Percentiles rank a stretch among this genome's conserved stretches.
Conservation (phyloP, 1,140 invertebrate species). For the Scaptomyza montana region DNA sequence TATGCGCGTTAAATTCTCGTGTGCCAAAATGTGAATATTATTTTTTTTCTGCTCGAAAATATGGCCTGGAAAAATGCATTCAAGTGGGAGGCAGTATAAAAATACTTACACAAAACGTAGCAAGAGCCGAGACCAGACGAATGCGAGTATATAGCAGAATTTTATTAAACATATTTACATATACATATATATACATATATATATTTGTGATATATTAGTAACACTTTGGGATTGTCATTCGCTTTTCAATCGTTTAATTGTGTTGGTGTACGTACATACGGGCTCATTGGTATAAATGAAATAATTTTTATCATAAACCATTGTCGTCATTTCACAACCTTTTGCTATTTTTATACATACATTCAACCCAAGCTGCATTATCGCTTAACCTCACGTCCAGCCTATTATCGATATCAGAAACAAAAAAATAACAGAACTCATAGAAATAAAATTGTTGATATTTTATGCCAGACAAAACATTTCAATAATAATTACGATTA, state of each 20-base stretch:
- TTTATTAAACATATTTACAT: neutral
- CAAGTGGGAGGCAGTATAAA: neutral
- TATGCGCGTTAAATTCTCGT: constrained; percentile 16
- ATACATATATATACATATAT: neutral
- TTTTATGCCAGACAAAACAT: constrained; percentile 25
- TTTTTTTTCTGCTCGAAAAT: too few relatives aligned
- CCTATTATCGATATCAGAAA: constrained; percentile 32
- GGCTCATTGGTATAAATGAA: neutral
- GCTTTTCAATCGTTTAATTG: neutral
- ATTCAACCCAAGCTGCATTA: neutral
- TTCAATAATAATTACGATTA: constrained; percentile 40
- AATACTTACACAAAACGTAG: neutral
- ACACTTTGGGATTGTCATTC: too few relatives aligned
- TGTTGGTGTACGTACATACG: neutral
- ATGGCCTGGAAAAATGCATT: constrained; percentile 11
- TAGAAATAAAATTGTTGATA: constrained; percentile 33
- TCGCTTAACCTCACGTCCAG: constrained; percentile 4
- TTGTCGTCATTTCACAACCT: neutral
- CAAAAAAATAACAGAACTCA: constrained; percentile 23
- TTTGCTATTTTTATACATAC: constrained; percentile 9
- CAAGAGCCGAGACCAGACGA: neutral
- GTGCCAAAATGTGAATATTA: constrained; percentile 14
- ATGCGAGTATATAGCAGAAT: neutral
- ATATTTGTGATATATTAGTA: too few relatives aligned
- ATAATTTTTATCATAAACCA: neutral